Evolutionary conservation across 2,888 invertebrate genomes (phyloP), one percentile per base, ranked within the genome.

Genomic region (Unio delphinus): DNA sequence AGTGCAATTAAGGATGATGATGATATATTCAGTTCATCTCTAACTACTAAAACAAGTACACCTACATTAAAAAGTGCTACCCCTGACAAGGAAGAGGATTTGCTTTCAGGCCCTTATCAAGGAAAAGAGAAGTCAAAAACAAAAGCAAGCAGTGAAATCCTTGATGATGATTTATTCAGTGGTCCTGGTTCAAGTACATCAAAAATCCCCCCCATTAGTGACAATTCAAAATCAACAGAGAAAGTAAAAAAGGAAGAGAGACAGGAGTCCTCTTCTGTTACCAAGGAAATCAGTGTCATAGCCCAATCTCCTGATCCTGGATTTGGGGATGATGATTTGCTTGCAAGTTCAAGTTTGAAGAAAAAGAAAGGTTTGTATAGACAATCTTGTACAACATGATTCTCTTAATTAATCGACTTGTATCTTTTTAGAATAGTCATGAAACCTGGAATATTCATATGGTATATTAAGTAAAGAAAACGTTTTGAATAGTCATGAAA

Each of bases 331-430:
- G 45, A 45, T 15, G 45, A 45, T 45, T 45, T 45, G 45, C 45
- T 45, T 45, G 11, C 75, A n/a, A 74, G 77, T 67, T 73, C 80
- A 61, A 77, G 76, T 64, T 55, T 79, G 30, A 74, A 74, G 58
- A 75, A 65, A 67, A 78, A 80, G 61, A 73, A 74, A 73, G 69
- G 67, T 67, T 45, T 58, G 64, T 57, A 61, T 64, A 23, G 15
- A 30, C 55, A 23, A 30, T 18, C 18, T 30, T 23, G 20, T 7
- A 18, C 1, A 30, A 28, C 15, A 20, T 6, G 23, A 20, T 45
- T 45, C 8, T 45, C 45, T 11, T 11, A 45, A 3, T 45, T 45
- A 15, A 15, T 15, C 11, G 1, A 15, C 45, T 45, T 11, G 15
- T 45, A 15, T 45, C 15, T 3, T 45, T 45, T 15, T 45, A 45